Conservation (phyloP, 2,113 vertebrate genomes). For the Grantiella picta region DNA sequence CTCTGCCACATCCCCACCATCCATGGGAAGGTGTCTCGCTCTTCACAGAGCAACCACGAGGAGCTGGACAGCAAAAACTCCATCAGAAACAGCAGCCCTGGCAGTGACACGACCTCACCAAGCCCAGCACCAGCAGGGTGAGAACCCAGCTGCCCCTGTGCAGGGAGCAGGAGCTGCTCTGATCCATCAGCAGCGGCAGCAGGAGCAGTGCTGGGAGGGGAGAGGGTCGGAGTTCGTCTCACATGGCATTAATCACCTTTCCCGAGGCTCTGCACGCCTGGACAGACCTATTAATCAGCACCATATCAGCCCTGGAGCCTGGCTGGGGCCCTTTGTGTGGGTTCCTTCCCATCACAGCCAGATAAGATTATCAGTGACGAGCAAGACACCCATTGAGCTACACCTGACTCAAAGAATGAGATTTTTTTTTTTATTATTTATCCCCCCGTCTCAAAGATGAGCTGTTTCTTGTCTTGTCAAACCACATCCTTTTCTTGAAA, state of each 20-base stretch:
- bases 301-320: constrained; percentile 75
- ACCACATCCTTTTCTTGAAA: constrained; percentile 77
- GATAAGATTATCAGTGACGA: constrained; percentile 91
- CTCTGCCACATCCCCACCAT: not conserved
- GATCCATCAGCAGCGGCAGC: not conserved
- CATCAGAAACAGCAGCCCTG: not conserved
- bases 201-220: not conserved
- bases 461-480: constrained; percentile 83
- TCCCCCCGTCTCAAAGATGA: constrained; percentile 79
- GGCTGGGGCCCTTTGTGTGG: constrained; percentile 78
- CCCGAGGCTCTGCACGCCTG: constrained; percentile 61
- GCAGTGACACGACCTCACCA: too few relatives aligned
- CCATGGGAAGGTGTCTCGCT: accelerated
- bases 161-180: not conserved
- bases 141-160: too few relatives aligned
- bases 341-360: constrained; percentile 79
- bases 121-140: too few relatives aligned
- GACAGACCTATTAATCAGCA: constrained; percentile 84
- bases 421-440: constrained; percentile 75
- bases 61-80: not conserved
- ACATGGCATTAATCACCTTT: constrained; percentile 82
- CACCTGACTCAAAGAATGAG: constrained; percentile 69
- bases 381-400: constrained; percentile 76
- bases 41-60: not conserved
- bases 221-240: constrained; percentile 45